Percentiles rank a stretch among this genome's conserved stretches.
These are phyloP conservation scores for Ceramica pisi DNA, from an alignment of 2,888 invertebrate genomes.

Conservation along the genomic window DNA sequence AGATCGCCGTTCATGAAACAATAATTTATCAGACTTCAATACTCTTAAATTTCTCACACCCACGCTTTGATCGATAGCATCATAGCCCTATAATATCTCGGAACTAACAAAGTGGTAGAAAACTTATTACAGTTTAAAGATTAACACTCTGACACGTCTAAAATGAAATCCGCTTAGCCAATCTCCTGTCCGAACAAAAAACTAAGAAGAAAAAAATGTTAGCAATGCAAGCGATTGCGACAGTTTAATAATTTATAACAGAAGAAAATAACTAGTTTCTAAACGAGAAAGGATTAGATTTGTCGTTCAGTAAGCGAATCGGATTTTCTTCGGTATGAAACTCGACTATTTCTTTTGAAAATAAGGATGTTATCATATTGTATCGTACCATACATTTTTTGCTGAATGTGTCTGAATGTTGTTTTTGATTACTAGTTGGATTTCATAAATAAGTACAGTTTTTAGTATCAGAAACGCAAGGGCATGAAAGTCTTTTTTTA, in stretches of 20 bases:
- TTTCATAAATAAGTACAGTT: too few relatives aligned
- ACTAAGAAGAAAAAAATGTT: constrained; percentile 15
- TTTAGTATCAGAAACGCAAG: too few relatives aligned
- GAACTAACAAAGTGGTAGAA: constrained; percentile 10
- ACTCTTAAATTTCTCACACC: not conserved
- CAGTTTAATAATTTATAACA: constrained; percentile 43
- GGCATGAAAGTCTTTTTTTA: too few relatives aligned
- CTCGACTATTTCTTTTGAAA: constrained; percentile 34
- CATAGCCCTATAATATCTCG: not conserved
- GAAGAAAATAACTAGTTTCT: constrained; percentile 51
- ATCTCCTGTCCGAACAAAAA: constrained; percentile 21
- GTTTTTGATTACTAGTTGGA: too few relatives aligned
- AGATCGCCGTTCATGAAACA: too few relatives aligned
- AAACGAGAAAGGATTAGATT: constrained; percentile 56
- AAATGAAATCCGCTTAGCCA: constrained; percentile 37
- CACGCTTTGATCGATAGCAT: not conserved
- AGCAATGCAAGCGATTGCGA: constrained; percentile 16
- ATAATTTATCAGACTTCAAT: not conserved
- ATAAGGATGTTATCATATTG: constrained; percentile 17
- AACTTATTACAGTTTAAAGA: constrained; percentile 42
- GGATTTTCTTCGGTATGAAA: constrained; percentile 37
- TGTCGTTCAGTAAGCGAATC: constrained; percentile 51
- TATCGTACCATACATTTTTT: not conserved
- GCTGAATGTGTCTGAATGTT: too few relatives aligned
- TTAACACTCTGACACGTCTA: constrained; percentile 13